Evolutionary conservation across 2,797 vertebrate genomes (phyloP).

Genomic region (Steatocranus sp.): DNA sequence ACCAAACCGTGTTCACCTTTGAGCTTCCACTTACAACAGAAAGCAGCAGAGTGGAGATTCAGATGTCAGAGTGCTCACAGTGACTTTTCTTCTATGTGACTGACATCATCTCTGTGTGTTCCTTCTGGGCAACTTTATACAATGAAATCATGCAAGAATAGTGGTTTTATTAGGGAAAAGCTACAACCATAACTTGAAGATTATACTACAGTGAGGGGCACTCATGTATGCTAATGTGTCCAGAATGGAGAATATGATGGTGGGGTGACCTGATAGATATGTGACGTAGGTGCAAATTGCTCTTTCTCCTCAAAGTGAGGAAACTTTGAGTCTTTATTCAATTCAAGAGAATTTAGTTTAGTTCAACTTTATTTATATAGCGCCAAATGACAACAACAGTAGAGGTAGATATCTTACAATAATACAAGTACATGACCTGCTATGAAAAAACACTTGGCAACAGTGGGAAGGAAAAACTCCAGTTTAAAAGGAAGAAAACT

Average conservation of each 20-base stretch:
- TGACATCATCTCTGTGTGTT: neutral
- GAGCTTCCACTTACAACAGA: neutral
- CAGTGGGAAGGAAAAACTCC: neutral
- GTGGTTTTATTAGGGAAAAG: rapidly evolving
- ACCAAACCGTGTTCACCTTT: neutral
- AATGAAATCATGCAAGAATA: rapidly evolving
- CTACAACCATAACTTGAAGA: rapidly evolving
- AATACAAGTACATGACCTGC: neutral
- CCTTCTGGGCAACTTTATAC: neutral
- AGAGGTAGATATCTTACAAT: neutral
- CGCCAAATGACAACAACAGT: neutral
- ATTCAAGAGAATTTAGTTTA: neutral
- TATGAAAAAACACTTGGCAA: neutral
- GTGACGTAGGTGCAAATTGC: neutral
- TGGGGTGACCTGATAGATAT: neutral
- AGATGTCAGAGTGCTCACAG: neutral
- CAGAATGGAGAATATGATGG: neutral
- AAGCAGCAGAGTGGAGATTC: neutral
- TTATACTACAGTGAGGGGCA: neutral
- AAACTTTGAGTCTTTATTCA: neutral
- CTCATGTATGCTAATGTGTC: neutral
- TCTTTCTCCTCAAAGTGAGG: neutral
- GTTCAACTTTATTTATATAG: neutral
- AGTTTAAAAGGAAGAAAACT: neutral
- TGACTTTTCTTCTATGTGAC: neutral